Conservation (phyloP, 2,888 invertebrate genomes). For the Mythimna pallens region DNA sequence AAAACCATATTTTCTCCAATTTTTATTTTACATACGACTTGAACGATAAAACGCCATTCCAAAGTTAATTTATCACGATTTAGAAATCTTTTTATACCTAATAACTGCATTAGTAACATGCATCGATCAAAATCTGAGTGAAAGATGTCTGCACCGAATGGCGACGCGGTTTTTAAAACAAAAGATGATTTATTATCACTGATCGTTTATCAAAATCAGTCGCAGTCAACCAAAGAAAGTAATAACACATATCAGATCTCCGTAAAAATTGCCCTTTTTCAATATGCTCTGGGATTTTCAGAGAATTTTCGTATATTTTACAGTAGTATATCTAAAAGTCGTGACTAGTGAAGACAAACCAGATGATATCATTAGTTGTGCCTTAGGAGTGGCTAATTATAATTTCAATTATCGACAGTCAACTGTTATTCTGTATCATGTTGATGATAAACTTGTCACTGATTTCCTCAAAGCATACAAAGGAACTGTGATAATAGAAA, state of each 20-base stretch:
- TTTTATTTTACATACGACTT: background rate
- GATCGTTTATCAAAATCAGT: slow-evolving; percentile 36
- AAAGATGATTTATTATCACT: slow-evolving; percentile 73
- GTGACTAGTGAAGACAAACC: slow-evolving; percentile 43
- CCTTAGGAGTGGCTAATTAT: slow-evolving; percentile 73
- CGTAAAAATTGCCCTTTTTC: background rate
- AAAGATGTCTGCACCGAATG: slow-evolving; percentile 57
- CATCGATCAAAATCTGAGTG: slow-evolving; percentile 68
- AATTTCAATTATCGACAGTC: slow-evolving; percentile 75
- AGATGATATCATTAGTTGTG: slow-evolving; percentile 69
- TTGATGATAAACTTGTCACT: slow-evolving; percentile 69
- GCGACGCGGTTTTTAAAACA: slow-evolving; percentile 64
- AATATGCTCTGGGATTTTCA: slow-evolving; percentile 32
- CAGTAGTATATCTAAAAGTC: slow-evolving; percentile 43
- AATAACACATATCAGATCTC: slow-evolving; percentile 22
- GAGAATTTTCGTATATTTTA: slow-evolving; percentile 38
- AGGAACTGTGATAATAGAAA: slow-evolving; percentile 77
- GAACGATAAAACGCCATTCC: slow-evolving; percentile 5
- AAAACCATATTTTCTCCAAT: background rate
- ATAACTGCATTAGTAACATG: slow-evolving; percentile 46
- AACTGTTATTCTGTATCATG: slow-evolving; percentile 73
- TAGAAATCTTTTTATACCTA: slow-evolving; percentile 14
- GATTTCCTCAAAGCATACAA: slow-evolving; percentile 74
- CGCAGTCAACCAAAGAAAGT: background rate
- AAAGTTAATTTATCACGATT: slow-evolving; percentile 32